These are phyloP conservation scores for Geotrypetes seraphini DNA, from an alignment of 2,797 vertebrate genomes.

Conservation along the genomic window DNA sequence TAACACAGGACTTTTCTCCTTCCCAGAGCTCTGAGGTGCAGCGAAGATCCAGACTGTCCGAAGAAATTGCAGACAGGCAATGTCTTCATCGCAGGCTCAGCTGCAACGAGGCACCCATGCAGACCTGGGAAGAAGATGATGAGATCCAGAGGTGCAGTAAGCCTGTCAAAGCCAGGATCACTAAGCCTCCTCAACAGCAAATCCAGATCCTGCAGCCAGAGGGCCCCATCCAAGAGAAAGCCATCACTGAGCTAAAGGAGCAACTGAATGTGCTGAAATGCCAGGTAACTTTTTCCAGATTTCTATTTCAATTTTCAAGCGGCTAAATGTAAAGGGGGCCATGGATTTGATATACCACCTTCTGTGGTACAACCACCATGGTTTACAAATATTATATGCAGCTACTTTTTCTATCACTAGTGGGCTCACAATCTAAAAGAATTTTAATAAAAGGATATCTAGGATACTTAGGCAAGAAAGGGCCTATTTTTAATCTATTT, in stretches of 20 bases:
- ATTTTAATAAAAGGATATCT: too few relatives aligned
- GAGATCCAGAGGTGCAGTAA: neutral
- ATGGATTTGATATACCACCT: too few relatives aligned
- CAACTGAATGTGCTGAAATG: slow-evolving; percentile 56
- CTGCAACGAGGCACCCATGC: neutral
- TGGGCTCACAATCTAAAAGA: too few relatives aligned
- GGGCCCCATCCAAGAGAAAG: slow-evolving; percentile 5
- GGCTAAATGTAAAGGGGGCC: too few relatives aligned
- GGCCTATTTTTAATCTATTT: too few relatives aligned
- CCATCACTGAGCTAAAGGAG: slow-evolving; percentile 54
- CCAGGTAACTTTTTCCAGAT: slow-evolving; percentile 62
- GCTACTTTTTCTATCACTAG: too few relatives aligned
- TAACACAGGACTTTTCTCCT: neutral
- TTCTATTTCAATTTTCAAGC: too few relatives aligned
- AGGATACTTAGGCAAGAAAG: too few relatives aligned
- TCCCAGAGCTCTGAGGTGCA: neutral
- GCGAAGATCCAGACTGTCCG: neutral
- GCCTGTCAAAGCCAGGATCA: neutral
- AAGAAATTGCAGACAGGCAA: neutral
- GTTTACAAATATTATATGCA: too few relatives aligned
- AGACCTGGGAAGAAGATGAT: neutral
- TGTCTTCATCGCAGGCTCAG: neutral
- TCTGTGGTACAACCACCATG: too few relatives aligned
- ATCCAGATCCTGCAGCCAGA: neutral
- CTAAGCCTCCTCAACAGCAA: neutral